Conservation (phyloP, 2,113 vertebrate genomes). For the Tilapia sparmanii region DNA sequence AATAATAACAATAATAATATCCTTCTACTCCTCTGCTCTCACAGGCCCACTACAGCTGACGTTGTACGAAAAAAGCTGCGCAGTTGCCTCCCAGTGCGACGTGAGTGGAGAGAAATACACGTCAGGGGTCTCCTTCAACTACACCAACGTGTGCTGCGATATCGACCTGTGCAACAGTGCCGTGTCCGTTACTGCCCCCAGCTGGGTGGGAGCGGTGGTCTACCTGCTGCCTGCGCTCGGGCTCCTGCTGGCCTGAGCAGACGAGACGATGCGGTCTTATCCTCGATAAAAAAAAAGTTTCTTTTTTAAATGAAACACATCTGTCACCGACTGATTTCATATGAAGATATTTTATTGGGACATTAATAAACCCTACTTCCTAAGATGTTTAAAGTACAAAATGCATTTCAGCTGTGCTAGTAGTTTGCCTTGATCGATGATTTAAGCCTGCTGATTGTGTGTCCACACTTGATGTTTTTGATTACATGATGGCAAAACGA, state of each 20-base stretch:
- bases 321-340: not conserved
- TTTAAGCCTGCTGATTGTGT: not conserved
- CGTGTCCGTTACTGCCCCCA: not conserved
- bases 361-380: constrained; percentile 8
- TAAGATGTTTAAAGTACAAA: constrained; percentile 24
- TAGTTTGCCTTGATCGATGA: constrained; percentile 18
- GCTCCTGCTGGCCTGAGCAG: constrained; percentile 41
- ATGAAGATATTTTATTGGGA: constrained; percentile 46
- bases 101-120: constrained; percentile 52
- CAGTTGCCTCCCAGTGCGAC: constrained; percentile 57
- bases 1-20: not conserved
- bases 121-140: constrained; percentile 66
- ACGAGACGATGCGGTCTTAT: not conserved
- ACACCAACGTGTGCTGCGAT: constrained; percentile 69
- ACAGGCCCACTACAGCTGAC: constrained; percentile 55
- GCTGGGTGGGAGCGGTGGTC: constrained; percentile 15
- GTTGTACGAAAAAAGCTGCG: constrained; percentile 72
- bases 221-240: constrained; percentile 13
- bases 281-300: rapidly evolving
- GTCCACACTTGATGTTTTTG: not conserved
- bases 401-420: not conserved
- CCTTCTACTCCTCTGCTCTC: not conserved
- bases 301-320: not conserved
- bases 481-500: not conserved
- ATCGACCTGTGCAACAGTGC: constrained; percentile 70